Conservation (phyloP, 2,797 vertebrate genomes). For the Girardinus metallicus region DNA sequence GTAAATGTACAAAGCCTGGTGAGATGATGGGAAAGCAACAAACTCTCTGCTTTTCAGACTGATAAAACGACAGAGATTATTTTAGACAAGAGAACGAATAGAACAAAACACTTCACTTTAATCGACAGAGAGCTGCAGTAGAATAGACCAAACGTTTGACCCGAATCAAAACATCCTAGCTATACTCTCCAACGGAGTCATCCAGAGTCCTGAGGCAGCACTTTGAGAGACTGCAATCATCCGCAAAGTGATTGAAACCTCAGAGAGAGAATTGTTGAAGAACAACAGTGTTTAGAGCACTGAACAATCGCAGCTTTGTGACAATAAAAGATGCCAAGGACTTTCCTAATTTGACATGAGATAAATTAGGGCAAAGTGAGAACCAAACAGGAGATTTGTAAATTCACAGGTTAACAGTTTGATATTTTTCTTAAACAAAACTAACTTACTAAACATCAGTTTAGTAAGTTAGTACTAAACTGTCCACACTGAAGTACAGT, state of each 20-base stretch:
- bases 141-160: background rate
- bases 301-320: background rate
- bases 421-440: background rate
- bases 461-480: background rate
- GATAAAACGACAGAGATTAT: background rate
- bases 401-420: background rate
- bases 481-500: too few species aligned
- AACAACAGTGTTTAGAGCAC: background rate
- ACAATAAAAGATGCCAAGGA: background rate
- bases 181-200: background rate
- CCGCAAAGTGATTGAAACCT: background rate
- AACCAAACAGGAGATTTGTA: background rate
- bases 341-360: background rate
- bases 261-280: background rate
- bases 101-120: background rate
- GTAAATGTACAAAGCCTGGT: background rate
- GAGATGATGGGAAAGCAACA: background rate
- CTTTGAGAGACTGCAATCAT: background rate
- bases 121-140: background rate
- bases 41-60: background rate
- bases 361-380: background rate
- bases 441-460: background rate
- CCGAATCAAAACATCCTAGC: background rate
- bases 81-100: background rate
- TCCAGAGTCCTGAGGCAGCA: background rate